Base-by-base conservation (phyloP, 1,140 invertebrate genomes). In the Drosophila nikananu region DNA sequence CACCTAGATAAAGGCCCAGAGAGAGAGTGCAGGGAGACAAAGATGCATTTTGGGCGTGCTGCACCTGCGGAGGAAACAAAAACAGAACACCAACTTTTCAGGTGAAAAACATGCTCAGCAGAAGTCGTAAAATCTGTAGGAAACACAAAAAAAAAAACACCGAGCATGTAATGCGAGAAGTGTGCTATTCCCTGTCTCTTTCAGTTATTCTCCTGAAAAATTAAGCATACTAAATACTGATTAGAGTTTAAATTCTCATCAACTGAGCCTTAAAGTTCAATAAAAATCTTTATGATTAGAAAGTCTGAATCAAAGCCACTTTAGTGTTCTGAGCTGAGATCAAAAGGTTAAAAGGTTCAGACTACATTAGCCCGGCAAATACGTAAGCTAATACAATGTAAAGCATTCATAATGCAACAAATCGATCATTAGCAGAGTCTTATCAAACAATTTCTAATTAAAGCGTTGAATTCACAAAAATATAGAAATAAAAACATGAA, bases 61-160 rank as follows among this genome's bases (percentile, higher is more conserved):
- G 84, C 83, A 87, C 83, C 83, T 87, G 83, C 77, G 61, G 41
- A 64, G 60, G 58, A 27, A 75, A 59, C 30, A 9, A 25, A 58
- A 44, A 46, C 9, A 52, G 63, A 66, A 49, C 62, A 57, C 37
- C 21, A 57, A 57, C 23, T 39, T 72, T 73, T 49, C 70, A 60
- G 25, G 44, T 60, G 52, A 73, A 73, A 73, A 73, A 42, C 37
- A 41, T 44, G 37, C 37, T 51, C 37, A 70, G 37, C 35, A 37
- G 17, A 49, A 48, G 32, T 25, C 25, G 35, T 39, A 70, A 67
- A 66, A 64, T 32, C 27, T 15, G 23, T 19, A 17, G 1, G 12
- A 3, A n/a, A n/a, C n/a, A n/a, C n/a, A n/a, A 60, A 60, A 60
- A 35, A 46, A 23, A 25, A 32, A 49, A 39, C 25, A 17, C 57